phyloP scores from a whole-genome alignment of 2,113 vertebrate species.

The Cyprinus carpio region DNA sequence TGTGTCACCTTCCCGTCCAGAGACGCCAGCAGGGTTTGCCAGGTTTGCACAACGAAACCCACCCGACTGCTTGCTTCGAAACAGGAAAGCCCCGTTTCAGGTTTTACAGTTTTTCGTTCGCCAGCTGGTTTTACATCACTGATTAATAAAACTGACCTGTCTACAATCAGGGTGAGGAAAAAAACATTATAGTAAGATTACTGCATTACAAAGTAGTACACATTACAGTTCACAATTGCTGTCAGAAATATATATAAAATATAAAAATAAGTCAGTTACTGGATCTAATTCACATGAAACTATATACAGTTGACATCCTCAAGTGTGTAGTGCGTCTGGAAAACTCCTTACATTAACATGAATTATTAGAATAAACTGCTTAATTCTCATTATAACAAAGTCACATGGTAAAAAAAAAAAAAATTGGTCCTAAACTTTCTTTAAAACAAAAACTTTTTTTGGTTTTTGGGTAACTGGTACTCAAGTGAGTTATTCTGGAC shows the following conservation, averaged over 20 bases:
- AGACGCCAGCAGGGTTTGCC: not conserved
- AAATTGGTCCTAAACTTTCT: not conserved
- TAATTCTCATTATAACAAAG: not conserved
- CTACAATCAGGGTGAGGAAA: not conserved
- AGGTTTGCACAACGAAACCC: no score
- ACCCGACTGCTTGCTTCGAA: no score
- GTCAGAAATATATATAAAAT: not conserved
- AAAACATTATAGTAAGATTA: not conserved
- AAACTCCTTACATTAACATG: not conserved
- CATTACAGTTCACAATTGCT: not conserved
- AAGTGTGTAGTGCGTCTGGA: not conserved
- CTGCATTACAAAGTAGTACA: not conserved
- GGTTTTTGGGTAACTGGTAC: not conserved
- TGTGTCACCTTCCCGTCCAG: not conserved
- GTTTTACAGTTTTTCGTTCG: no score
- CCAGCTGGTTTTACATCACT: not conserved
- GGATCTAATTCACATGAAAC: not conserved
- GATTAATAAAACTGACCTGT: not conserved
- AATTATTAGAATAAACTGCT: not conserved
- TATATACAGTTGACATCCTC: not conserved
- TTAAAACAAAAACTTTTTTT: not conserved
- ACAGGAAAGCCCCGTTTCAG: no score
- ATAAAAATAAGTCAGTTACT: not conserved
- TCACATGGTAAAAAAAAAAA: not conserved
- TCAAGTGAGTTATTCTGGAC: not conserved